Percentiles rank a stretch among this genome's conserved stretches.
These are phyloP conservation scores for Acridotheres tristis DNA, from an alignment of 2,797 vertebrate genomes.

Conservation along the genomic window DNA sequence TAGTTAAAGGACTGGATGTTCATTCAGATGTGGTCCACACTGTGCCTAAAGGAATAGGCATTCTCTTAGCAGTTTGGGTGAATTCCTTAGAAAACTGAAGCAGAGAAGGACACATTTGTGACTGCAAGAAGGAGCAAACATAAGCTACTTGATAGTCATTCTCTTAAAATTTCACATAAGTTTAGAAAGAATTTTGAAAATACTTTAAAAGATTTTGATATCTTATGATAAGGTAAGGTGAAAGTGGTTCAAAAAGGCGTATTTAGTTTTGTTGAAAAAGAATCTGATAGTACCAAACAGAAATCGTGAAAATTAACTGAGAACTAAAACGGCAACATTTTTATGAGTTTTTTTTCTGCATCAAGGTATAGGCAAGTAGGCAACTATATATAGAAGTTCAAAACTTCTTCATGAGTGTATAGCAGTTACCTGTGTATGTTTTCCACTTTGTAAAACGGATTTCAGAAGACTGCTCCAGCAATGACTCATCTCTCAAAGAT, in stretches of 20 bases:
- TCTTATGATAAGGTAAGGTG: background rate
- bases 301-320: background rate
- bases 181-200: background rate
- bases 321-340: background rate
- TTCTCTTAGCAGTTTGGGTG: background rate
- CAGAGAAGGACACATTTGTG: background rate
- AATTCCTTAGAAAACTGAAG: background rate
- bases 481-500: background rate
- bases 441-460: background rate
- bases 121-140: background rate
- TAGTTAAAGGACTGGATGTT: background rate
- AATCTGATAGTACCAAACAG: fast-evolving
- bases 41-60: background rate
- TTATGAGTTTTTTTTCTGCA: background rate
- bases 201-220: background rate
- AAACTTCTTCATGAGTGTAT: background rate
- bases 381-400: background rate
- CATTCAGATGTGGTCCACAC: background rate
- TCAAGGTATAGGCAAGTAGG: background rate
- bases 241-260: fast-evolving
- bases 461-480: background rate
- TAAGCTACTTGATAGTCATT: background rate
- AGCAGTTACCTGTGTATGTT: background rate
- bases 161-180: background rate
- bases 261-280: background rate